phyloP scores from a whole-genome alignment of 2,888 invertebrate genomes.

The Melanotus villosus region DNA sequence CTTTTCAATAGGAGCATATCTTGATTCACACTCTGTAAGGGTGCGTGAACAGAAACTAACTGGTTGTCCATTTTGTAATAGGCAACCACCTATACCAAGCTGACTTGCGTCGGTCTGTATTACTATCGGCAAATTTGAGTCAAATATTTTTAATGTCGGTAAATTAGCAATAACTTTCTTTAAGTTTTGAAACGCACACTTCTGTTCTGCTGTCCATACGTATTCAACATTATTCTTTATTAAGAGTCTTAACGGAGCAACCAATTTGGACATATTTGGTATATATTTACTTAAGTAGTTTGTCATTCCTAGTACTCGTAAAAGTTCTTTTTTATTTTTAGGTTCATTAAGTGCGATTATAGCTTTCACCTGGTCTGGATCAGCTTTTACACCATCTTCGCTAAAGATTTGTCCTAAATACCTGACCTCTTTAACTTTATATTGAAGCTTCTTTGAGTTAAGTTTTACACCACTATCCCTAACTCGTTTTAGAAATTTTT shows the following conservation, averaged over 20 bases:
- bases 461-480: constrained; percentile 56
- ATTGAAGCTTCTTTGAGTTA: constrained; percentile 56
- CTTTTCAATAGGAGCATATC: constrained; percentile 51
- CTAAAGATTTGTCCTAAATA: constrained; percentile 54
- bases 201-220: constrained; percentile 45
- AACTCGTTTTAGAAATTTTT: constrained; percentile 52
- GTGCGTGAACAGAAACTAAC: constrained; percentile 54
- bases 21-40: constrained; percentile 22
- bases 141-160: constrained; percentile 48
- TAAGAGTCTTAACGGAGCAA: constrained; percentile 46
- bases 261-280: no score
- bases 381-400: constrained; percentile 46
- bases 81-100: constrained; percentile 47
- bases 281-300: no score
- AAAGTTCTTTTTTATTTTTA: constrained; percentile 53
- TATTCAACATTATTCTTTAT: constrained; percentile 53
- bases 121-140: constrained; percentile 43
- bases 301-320: constrained; percentile 55
- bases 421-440: constrained; percentile 50
- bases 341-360: constrained; percentile 46
- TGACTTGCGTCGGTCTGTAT: constrained; percentile 51
- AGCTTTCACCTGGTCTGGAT: constrained; percentile 47
- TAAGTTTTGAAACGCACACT: no score
- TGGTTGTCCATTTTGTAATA: constrained; percentile 50
- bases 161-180: no score